phyloP scores from a whole-genome alignment of 1,140 invertebrate species.

The Ectropis grisescens region DNA sequence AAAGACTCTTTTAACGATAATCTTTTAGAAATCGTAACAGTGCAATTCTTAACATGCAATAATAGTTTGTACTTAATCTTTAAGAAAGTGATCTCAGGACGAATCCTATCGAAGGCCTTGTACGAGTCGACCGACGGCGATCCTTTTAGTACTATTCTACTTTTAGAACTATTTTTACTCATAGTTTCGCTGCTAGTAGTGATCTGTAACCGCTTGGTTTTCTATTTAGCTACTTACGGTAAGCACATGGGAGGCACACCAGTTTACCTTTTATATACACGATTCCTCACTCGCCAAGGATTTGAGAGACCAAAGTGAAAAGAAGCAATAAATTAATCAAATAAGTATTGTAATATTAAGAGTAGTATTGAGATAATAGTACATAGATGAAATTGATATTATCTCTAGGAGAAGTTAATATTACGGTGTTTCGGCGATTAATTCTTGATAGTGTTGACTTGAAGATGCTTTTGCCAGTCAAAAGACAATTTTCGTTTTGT shows the following conservation, averaged over 20 bases:
- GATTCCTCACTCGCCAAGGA: constrained; percentile 40
- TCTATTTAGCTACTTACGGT: neutral
- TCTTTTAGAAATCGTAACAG: constrained; percentile 45
- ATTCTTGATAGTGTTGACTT: too few relatives aligned
- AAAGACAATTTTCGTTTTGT: constrained; percentile 40
- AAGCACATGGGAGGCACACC: neutral
- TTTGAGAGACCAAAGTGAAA: constrained; percentile 58
- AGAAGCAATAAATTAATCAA: constrained; percentile 47
- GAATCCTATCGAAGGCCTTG: constrained; percentile 61
- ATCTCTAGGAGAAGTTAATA: constrained; percentile 2
- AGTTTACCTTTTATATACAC: neutral
- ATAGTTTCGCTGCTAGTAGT: constrained; percentile 58
- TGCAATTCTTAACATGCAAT: constrained; percentile 66
- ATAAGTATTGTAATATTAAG: constrained; percentile 36
- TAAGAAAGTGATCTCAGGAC: constrained; percentile 66
- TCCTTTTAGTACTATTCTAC: constrained; percentile 56
- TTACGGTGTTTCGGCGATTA: constrained; percentile 1
- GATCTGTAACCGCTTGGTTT: constrained; percentile 21
- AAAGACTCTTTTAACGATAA: constrained; percentile 49
- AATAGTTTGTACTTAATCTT: constrained; percentile 64
- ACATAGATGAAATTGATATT: constrained; percentile 9
- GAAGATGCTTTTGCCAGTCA: constrained; percentile 43
- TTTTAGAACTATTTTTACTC: constrained; percentile 63
- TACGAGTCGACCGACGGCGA: constrained; percentile 46
- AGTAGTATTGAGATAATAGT: constrained; percentile 14